Evolutionary conservation across 1,140 invertebrate species (phyloP).

Genomic region (Eupeodes corollae): DNA sequence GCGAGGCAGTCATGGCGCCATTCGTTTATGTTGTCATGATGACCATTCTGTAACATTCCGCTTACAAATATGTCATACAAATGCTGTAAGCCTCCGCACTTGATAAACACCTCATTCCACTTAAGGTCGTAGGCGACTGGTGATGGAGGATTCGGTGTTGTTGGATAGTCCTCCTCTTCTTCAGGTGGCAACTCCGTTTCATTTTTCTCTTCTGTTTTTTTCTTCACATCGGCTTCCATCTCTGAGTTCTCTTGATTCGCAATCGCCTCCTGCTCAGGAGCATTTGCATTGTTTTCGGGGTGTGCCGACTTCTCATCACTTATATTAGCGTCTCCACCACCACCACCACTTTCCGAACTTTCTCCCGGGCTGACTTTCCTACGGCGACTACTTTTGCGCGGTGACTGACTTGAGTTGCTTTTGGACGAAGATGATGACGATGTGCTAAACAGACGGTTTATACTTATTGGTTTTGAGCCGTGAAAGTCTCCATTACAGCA

Average conservation of each 20-base stretch:
- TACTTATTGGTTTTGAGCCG: neutral
- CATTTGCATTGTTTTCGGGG: too few species aligned
- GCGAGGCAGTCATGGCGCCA: slow-evolving; percentile 92
- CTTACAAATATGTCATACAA: slow-evolving; percentile 88
- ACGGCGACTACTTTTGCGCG: neutral
- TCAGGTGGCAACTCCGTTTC: too few species aligned
- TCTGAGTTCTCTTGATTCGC: too few species aligned
- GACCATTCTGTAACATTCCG: slow-evolving; percentile 52
- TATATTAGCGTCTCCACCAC: neutral
- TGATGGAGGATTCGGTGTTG: neutral
- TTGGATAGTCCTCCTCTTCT: too few species aligned
- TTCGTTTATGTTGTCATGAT: slow-evolving; percentile 62
- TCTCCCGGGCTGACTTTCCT: neutral
- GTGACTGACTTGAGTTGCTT: neutral
- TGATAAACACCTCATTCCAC: slow-evolving; percentile 73
- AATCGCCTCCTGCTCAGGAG: too few species aligned
- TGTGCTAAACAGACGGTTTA: neutral
- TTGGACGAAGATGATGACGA: neutral
- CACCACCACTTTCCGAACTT: neutral
- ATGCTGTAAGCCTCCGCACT: slow-evolving; percentile 73
- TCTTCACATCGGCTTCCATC: too few species aligned
- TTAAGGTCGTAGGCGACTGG: slow-evolving; percentile 13
- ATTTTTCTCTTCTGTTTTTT: too few species aligned
- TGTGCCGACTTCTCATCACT: too few species aligned
- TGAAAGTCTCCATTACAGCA: slow-evolving; percentile 1